These are phyloP conservation scores for Oenanthe melanoleuca DNA, from an alignment of 2,113 vertebrate species.

Conservation along the genomic window DNA sequence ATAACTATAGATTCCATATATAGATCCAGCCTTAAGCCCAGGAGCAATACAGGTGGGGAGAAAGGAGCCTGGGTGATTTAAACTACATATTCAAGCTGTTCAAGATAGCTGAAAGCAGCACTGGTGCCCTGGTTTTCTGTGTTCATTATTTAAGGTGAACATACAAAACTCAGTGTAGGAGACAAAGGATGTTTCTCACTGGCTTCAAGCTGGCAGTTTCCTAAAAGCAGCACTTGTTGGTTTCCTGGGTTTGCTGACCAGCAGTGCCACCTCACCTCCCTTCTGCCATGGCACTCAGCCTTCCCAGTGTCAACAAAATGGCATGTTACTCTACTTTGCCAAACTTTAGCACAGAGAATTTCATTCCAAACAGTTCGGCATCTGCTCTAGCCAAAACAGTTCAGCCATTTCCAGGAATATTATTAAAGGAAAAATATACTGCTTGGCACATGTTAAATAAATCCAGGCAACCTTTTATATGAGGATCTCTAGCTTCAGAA, in stretches of 20 bases:
- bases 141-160: background rate
- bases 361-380: background rate
- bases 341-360: background rate
- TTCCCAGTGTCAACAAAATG: background rate
- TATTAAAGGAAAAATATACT: background rate
- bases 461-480: background rate
- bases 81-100: background rate
- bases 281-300: background rate
- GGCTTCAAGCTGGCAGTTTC: background rate
- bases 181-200: background rate
- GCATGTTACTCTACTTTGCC: background rate
- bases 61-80: background rate
- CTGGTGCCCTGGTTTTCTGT: background rate
- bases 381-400: background rate
- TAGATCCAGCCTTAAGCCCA: background rate
- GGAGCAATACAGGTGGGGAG: background rate
- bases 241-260: background rate
- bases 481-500: background rate
- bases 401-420: constrained; percentile 30
- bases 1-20: background rate
- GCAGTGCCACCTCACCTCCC: background rate
- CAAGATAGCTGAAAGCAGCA: background rate
- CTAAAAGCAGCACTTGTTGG: background rate
- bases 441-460: background rate
- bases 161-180: accelerated